Evolutionary conservation across 2,797 vertebrate species (phyloP), one percentile per base, ranked within the genome.

Genomic region (Telmatherina bonti): DNA sequence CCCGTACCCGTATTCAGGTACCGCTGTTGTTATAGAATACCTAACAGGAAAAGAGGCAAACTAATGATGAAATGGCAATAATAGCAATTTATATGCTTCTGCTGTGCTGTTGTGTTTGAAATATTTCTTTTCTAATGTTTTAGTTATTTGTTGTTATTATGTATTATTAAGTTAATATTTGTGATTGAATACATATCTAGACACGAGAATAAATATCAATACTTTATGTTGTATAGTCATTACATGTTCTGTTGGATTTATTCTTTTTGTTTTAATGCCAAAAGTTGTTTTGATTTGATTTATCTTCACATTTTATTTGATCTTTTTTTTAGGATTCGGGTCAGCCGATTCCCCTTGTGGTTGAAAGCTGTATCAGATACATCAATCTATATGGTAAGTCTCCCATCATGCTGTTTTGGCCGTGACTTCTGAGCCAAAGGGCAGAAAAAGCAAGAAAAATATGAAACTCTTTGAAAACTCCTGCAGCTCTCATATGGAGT

Each of bases 1-100:
- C 97, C 75, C 97, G 98, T 89, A 93, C 96, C 54, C 98, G 98
- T 90, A 97, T 96, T 89, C 98, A 99, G 98, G 98, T 99, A 99
- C 94, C 95, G 79, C 87, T 84, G 73, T 41, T 56, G 61, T 35
- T 69, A 27, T n/a, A 68, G 60, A 62, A 9, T 58, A 13, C 52
- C 52, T 62, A 15, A 67, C 18, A 56, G 76, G 79, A 55, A 31
- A 56, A 72, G 62, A 67, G 62, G 20, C 45, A 11, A 52, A 43
- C 55, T 57, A 72, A 71, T 67, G 67, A 63, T 15, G 29, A 11
- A n/a, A 7, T 30, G 68, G 70, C 69, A 76, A 70, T 63, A 33
- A 22, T 6, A 36, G 22, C 51, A 4, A 52, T 57, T 43, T 22
- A 51, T 41, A 16, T 61, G 36, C 62, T 66, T 36, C 73, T 79